phyloP scores from a whole-genome alignment of 2,888 invertebrate species.

The Escarpia spicata region DNA sequence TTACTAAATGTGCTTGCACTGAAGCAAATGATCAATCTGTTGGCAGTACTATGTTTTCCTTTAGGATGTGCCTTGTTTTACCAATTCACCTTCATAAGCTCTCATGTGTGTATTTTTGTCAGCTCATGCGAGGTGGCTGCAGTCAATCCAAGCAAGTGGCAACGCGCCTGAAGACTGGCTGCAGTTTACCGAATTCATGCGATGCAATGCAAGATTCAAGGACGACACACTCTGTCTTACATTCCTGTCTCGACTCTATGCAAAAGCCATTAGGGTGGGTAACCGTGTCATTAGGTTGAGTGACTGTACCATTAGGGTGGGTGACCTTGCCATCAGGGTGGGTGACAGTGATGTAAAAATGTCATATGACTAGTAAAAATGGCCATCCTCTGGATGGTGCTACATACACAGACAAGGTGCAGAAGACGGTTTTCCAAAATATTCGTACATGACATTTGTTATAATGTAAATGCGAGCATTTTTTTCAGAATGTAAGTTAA shows the following conservation, averaged over 20 bases:
- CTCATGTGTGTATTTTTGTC: neutral
- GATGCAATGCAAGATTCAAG: conserved; percentile 1
- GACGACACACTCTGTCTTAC: neutral
- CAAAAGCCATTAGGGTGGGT: neutral
- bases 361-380: too few relatives aligned
- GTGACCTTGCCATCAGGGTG: too few relatives aligned
- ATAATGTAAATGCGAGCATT: too few relatives aligned
- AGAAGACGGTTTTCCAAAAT: too few relatives aligned
- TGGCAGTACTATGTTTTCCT: neutral
- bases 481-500: too few relatives aligned
- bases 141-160: neutral
- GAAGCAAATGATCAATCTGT: too few relatives aligned
- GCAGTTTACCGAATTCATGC: neutral
- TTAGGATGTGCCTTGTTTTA: neutral
- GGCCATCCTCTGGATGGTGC: too few relatives aligned
- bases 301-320: neutral
- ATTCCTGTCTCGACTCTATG: neutral
- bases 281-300: neutral
- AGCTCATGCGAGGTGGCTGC: conserved; percentile 6
- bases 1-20: too few relatives aligned
- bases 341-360: too few relatives aligned
- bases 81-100: neutral
- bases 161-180: neutral
- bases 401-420: too few relatives aligned
- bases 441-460: too few relatives aligned